Percentiles rank a stretch among this genome's conserved stretches.
These are phyloP conservation scores for Neolamprologus variostigma DNA, from an alignment of 2,113 vertebrate genomes.

Conservation along the genomic window DNA sequence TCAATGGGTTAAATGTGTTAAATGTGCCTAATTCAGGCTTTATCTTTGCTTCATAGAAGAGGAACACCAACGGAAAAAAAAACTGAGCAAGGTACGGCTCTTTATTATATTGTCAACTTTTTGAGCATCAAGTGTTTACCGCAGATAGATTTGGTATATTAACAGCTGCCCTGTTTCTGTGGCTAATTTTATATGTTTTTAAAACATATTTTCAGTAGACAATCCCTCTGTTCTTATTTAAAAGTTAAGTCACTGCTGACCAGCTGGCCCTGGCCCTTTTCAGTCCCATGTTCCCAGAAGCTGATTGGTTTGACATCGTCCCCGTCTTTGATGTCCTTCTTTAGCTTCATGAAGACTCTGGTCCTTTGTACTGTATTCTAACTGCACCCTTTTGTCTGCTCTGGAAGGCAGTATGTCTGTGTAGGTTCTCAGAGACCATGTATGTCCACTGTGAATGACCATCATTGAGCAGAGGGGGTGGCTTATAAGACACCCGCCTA, in stretches of 20 bases:
- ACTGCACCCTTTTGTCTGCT: neutral
- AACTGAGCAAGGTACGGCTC: neutral
- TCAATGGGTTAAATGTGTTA: neutral
- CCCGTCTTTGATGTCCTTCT: neutral
- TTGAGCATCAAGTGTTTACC: accelerated
- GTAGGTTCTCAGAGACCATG: neutral
- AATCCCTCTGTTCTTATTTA: accelerated
- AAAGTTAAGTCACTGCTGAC: neutral
- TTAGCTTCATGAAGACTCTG: neutral
- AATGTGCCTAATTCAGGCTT: neutral
- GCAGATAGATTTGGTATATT: accelerated
- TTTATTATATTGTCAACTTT: neutral
- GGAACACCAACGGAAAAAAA: neutral
- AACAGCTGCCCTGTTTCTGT: neutral
- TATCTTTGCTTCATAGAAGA: conserved; percentile 20
- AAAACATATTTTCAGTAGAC: accelerated
- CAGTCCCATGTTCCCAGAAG: accelerated
- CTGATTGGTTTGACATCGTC: neutral
- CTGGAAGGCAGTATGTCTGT: neutral
- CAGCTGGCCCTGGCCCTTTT: accelerated
- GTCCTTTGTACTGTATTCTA: neutral
- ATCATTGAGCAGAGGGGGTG: accelerated
- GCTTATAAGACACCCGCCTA: neutral
- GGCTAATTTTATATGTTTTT: accelerated
- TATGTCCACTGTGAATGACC: neutral